Evolutionary conservation across 2,797 vertebrate genomes (phyloP), one percentile per base, ranked within the genome.

Genomic region (Lepidocolaptes lacrymiger): DNA sequence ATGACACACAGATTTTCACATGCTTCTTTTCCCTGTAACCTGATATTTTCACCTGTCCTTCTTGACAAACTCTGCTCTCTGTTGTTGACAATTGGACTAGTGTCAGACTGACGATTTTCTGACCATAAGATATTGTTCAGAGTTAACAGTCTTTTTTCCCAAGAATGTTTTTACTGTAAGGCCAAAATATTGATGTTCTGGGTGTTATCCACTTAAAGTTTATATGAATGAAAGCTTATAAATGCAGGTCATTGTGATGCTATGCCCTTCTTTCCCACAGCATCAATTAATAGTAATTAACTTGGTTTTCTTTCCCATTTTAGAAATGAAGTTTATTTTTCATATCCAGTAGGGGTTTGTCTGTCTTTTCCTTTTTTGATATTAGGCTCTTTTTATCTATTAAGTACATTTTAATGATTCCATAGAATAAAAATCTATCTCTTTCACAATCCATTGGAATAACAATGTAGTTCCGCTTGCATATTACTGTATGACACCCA

Each of bases 11-110:
- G 84, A 89, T 95, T 82, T 96, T 96, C 86, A 95, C 55, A 34
- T 56, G 77, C 71, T 58, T 82, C 56, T 92, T 94, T 94, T 81
- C 54, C 30, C 30, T 96, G 95, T 87, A 97, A 97, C n/a, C 49
- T 87, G 91, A 93, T 95, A 96, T 64, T 95, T 96, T 96, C 97
- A 97, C 96, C 96, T 97, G 95, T 95, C 87, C 90, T 96, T 93
- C 80, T 88, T 2, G 3, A 84, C 66, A 94, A 79, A 71, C 58
- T 85, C 79, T 81, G 67, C 66, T 95, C 71, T 43, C 88, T 93
- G 88, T 84, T 83, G 64, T 85, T 94, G 85, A 93, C 93, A 93
- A 97, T 85, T 75, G 67, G 28, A 61, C 58, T 46, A 39, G 37
- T 75, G 52, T 71, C 41, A 91, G 83, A 78, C 26, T 37, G 56